Conservation (phyloP, 2,113 vertebrate species). For the Trichechus manatus region DNA sequence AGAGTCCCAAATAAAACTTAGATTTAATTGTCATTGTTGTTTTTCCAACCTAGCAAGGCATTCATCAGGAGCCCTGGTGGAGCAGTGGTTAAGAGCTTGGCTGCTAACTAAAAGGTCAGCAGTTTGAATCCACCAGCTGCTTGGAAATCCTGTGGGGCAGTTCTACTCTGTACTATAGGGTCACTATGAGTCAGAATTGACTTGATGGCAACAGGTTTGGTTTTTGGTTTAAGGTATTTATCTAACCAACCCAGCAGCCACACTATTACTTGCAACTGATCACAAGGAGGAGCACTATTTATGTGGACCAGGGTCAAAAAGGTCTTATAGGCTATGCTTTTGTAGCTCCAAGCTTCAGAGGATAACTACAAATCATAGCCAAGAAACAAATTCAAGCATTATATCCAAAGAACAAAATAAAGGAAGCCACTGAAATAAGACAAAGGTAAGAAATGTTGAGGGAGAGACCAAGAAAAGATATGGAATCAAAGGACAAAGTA, state of each 20-base stretch:
- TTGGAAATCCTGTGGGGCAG: too few species aligned
- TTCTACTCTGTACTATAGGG: too few species aligned
- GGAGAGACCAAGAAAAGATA: neutral
- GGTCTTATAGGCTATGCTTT: neutral
- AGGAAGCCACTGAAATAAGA: neutral
- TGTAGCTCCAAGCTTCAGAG: neutral
- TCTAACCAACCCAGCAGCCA: neutral
- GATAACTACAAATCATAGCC: neutral
- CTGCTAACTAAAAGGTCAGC: too few species aligned
- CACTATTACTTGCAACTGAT: neutral
- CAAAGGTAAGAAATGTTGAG: neutral
- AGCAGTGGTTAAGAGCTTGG: too few species aligned
- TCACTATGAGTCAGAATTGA: too few species aligned
- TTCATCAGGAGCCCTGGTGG: neutral
- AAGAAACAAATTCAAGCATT: neutral
- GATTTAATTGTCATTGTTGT: neutral
- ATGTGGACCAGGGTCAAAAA: neutral
- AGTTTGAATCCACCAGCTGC: too few species aligned
- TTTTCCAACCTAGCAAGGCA: neutral
- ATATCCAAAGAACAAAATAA: slow-evolving; percentile 1
- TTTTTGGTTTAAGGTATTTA: neutral
- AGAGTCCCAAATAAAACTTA: neutral
- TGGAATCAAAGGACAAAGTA: neutral
- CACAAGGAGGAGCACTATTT: neutral
- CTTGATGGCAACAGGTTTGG: too few species aligned